Evolutionary conservation across 2,888 invertebrate genomes (phyloP).

Genomic region (Coelogynopora nodosa): DNA sequence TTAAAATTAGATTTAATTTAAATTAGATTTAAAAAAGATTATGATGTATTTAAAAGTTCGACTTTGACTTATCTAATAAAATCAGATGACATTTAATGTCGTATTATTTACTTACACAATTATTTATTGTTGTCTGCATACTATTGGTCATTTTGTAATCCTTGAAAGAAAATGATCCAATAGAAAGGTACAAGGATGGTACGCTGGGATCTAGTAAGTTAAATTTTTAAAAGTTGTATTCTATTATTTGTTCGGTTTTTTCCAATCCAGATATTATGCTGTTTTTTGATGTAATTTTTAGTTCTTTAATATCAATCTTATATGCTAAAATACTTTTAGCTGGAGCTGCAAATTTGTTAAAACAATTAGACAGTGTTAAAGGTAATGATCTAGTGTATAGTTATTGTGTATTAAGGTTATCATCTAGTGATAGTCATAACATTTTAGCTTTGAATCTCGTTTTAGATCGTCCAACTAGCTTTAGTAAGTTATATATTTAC

Average conservation of each 20-base stretch:
- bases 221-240: neutral
- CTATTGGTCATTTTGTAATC: too few relatives aligned
- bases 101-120: too few relatives aligned
- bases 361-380: neutral
- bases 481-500: neutral
- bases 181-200: neutral
- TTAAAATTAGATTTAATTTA: neutral
- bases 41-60: too few relatives aligned
- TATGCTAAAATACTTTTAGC: too few relatives aligned
- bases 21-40: neutral
- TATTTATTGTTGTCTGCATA: too few relatives aligned
- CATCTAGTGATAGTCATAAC: too few relatives aligned
- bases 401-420: too few relatives aligned
- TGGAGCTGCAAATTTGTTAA: neutral
- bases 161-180: neutral
- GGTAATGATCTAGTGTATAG: neutral
- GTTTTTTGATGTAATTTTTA: neutral
- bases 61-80: too few relatives aligned
- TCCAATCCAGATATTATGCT: neutral
- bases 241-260: neutral
- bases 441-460: neutral
- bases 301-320: neutral
- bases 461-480: neutral
- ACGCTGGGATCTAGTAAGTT: neutral
- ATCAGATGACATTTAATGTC: too few relatives aligned